A percentile compares a stretch with the other conserved stretches of the same genome.
phyloP scores from a whole-genome alignment of 2,888 invertebrate genomes.

The Opisthograptis luteolata region DNA sequence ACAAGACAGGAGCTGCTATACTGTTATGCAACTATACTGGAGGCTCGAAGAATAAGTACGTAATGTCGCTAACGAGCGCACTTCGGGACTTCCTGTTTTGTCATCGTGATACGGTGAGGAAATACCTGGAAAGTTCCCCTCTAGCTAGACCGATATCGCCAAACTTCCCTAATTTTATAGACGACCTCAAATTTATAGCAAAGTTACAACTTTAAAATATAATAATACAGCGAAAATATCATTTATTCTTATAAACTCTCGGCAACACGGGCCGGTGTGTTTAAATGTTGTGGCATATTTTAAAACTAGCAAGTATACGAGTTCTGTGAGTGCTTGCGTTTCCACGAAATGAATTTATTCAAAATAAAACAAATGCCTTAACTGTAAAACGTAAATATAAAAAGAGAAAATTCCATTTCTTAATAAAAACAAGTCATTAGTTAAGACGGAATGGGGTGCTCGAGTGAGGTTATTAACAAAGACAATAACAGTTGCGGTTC shows the following conservation, averaged over 20 bases:
- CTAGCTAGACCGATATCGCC: slow-evolving; percentile 8
- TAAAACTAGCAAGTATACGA: no score
- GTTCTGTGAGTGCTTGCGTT: no score
- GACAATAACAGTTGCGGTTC: slow-evolving; percentile 58
- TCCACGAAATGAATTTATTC: background rate
- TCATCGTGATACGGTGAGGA: slow-evolving; percentile 26
- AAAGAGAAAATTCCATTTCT: slow-evolving; percentile 29
- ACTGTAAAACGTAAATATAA: slow-evolving; percentile 14
- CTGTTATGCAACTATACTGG: slow-evolving; percentile 7
- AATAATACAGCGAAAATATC: background rate
- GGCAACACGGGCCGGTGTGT: no score
- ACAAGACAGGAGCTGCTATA: background rate
- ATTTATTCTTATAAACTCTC: no score
- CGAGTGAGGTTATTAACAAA: slow-evolving; percentile 60
- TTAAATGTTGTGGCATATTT: no score
- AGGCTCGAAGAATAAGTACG: slow-evolving; percentile 37
- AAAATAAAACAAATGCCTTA: slow-evolving; percentile 9
- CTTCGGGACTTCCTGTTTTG: slow-evolving; percentile 45
- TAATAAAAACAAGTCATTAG: slow-evolving; percentile 38
- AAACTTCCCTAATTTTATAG: slow-evolving; percentile 7
- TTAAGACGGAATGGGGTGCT: slow-evolving; percentile 39
- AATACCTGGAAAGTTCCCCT: slow-evolving; percentile 20
- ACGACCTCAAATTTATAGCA: background rate
- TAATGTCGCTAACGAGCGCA: slow-evolving; percentile 52
- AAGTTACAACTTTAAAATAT: background rate